A percentile compares a stretch with the other conserved stretches of the same genome.
Evolutionary conservation across 2,113 vertebrate genomes (phyloP).

Genomic region (Brachionichthys hirsutus): DNA sequence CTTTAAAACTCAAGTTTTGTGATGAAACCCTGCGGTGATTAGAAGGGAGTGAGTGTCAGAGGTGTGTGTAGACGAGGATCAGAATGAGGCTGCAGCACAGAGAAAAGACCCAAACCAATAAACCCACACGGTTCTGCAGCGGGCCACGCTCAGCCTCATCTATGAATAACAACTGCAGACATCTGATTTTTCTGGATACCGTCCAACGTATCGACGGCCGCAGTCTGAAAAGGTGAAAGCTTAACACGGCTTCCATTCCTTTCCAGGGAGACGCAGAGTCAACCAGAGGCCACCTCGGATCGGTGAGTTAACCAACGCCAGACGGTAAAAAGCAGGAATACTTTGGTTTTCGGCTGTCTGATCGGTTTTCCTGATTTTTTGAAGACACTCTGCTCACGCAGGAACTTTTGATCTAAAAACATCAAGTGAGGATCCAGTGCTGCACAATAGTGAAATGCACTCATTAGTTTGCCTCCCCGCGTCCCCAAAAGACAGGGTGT

Average conservation of each 20-base stretch:
- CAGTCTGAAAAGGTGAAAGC: constrained; percentile 35
- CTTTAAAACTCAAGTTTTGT: neutral
- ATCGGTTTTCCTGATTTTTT: constrained; percentile 35
- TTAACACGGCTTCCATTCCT: constrained; percentile 50
- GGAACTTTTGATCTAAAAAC: neutral
- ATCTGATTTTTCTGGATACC: constrained; percentile 30
- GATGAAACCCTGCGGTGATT: constrained; percentile 7
- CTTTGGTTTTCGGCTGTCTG: constrained; percentile 48
- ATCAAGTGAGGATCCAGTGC: no score
- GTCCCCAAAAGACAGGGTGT: no score
- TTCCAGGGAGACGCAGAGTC: constrained; percentile 56
- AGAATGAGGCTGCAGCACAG: constrained; percentile 27
- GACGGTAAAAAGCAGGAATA: constrained; percentile 30
- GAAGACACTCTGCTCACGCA: constrained; percentile 7
- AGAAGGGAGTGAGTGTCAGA: neutral
- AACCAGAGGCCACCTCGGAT: constrained; percentile 55
- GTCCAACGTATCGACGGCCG: constrained; percentile 46
- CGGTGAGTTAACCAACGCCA: constrained; percentile 66
- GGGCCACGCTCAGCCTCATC: constrained; percentile 38
- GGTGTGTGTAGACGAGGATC: neutral
- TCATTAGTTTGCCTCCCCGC: no score
- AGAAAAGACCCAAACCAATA: constrained; percentile 46
- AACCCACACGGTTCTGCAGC: constrained; percentile 26
- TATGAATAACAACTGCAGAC: constrained; percentile 27
- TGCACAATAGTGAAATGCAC: no score